These are phyloP conservation scores for Archips crataeganus DNA, from an alignment of 2,888 invertebrate species.

Conservation along the genomic window DNA sequence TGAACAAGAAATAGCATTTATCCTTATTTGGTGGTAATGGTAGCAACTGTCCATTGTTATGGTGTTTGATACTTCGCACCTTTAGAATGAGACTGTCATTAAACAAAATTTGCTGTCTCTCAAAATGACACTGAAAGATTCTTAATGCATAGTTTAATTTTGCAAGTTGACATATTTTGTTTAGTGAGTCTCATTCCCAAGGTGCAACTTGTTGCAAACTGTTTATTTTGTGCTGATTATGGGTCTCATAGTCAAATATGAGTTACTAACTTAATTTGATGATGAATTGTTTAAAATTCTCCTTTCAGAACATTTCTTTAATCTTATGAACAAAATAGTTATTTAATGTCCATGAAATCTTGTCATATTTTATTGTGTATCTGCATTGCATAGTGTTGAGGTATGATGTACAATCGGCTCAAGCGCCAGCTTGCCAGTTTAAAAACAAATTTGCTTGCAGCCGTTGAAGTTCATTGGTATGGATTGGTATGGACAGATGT, in stretches of 20 bases:
- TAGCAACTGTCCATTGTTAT: neutral
- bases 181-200: no score
- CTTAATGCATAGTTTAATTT: no score
- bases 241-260: neutral
- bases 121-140: no score
- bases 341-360: slow-evolving; percentile 24
- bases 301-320: neutral
- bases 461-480: no score
- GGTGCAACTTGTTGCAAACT: neutral
- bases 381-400: slow-evolving; percentile 3
- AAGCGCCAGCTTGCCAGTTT: no score
- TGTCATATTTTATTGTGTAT: slow-evolving; percentile 28
- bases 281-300: neutral
- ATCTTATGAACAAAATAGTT: slow-evolving; percentile 29
- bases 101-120: no score
- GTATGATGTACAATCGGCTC: no score
- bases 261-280: slow-evolving; percentile 11
- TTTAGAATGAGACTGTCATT: no score
- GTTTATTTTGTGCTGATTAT: neutral
- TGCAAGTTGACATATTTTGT: no score
- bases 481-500: no score
- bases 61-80: neutral
- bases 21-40: neutral
- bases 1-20: slow-evolving; percentile 3
- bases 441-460: no score